phyloP scores from a whole-genome alignment of 2,797 vertebrate genomes.

The Harpagifer antarcticus region DNA sequence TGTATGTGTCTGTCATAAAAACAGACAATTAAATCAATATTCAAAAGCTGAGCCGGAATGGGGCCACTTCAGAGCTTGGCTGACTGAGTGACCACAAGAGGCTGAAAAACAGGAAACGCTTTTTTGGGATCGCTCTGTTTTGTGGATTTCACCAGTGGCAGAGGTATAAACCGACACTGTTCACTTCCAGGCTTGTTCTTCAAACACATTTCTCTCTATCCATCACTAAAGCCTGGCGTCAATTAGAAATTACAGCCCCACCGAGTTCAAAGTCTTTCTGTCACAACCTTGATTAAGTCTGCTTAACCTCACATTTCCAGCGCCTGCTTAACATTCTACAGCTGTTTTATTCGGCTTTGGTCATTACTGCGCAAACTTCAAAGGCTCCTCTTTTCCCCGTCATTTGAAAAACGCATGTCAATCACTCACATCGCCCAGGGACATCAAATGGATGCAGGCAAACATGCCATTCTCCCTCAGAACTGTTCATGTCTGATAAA shows the following conservation, averaged over 20 bases:
- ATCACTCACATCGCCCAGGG: constrained; percentile 73
- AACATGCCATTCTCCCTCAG: constrained; percentile 60
- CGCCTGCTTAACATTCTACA: constrained; percentile 86
- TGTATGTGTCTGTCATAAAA: constrained; percentile 96
- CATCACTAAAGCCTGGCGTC: constrained; percentile 77
- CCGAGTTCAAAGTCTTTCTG: constrained; percentile 83
- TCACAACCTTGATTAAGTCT: constrained; percentile 85
- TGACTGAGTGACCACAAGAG: constrained; percentile 89
- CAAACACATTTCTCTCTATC: constrained; percentile 76
- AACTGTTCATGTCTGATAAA: constrained; percentile 52
- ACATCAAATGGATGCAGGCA: constrained; percentile 71
- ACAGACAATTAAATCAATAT: constrained; percentile 99
- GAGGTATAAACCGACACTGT: constrained; percentile 45
- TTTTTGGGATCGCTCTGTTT: constrained; percentile 2
- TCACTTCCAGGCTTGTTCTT: constrained; percentile 63
- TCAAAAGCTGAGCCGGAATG: constrained; percentile 86
- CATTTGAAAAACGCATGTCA: constrained; percentile 85
- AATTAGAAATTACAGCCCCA: constrained; percentile 83
- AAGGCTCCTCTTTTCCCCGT: constrained; percentile 82
- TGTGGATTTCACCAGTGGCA: constrained; percentile 30
- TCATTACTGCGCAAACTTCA: constrained; percentile 87
- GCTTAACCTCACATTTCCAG: constrained; percentile 84
- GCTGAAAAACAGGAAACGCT: constrained; percentile 38
- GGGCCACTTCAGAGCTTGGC: constrained; percentile 90
- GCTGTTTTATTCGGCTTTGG: constrained; percentile 87